A percentile compares a stretch with the other conserved stretches of the same genome.
These are phyloP conservation scores for Charaxes varanes DNA, from an alignment of 1,140 invertebrate species.

Conservation along the genomic window DNA sequence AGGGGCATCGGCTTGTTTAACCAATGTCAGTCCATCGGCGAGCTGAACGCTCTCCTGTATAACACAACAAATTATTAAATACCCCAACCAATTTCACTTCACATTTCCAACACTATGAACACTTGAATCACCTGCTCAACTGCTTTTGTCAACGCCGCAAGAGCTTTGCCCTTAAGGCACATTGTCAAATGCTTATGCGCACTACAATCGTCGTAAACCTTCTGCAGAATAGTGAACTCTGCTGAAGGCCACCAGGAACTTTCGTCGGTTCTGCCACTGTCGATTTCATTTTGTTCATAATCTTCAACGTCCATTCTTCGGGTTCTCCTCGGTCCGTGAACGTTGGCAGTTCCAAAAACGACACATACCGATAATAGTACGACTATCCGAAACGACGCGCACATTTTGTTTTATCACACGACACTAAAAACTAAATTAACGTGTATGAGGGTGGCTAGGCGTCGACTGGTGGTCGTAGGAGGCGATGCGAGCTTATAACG, in stretches of 20 bases:
- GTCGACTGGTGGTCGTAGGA: conserved; percentile 59
- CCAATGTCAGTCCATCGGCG: conserved; percentile 74
- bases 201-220: conserved; percentile 77
- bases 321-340: conserved; percentile 57
- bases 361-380: conserved; percentile 56
- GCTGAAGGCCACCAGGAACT: conserved; percentile 69
- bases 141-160: conserved; percentile 72
- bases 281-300: conserved; percentile 60
- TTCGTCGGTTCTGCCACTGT: conserved; percentile 68
- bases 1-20: conserved; percentile 73
- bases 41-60: conserved; percentile 74
- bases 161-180: conserved; percentile 76
- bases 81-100: conserved; percentile 16
- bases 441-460: conserved; percentile 56
- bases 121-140: conserved; percentile 69
- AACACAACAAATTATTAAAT: conserved; percentile 33
- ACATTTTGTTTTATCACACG: conserved; percentile 60
- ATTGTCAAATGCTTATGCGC: conserved; percentile 74
- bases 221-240: conserved; percentile 71
- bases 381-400: conserved; percentile 61
- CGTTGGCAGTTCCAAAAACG: conserved; percentile 48
- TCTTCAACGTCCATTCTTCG: conserved; percentile 59
- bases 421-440: conserved; percentile 49
- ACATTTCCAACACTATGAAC: conserved; percentile 25
- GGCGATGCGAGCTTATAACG: conserved; percentile 68